These are phyloP conservation scores for Chaenocephalus aceratus DNA, from an alignment of 2,113 vertebrate genomes.

Conservation along the genomic window DNA sequence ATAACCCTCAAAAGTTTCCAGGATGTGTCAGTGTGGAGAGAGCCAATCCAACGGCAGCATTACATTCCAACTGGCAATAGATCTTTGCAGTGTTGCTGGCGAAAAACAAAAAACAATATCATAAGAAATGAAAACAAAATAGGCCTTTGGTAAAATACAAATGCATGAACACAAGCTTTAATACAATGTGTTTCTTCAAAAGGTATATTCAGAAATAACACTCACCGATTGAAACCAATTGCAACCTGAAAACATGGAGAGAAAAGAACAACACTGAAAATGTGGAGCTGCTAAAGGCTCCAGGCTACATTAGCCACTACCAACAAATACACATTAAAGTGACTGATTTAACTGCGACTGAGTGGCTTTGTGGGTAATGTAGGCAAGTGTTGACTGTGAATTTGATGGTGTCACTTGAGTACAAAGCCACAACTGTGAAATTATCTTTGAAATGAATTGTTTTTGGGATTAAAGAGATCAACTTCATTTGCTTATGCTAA, in stretches of 20 bases:
- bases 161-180: not conserved
- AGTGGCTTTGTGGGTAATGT: too few relatives aligned
- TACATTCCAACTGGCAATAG: not conserved
- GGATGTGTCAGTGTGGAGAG: not conserved
- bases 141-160: not conserved
- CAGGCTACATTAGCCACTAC: too few relatives aligned
- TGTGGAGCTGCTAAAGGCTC: too few relatives aligned
- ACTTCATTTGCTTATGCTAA: too few relatives aligned
- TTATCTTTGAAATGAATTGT: too few relatives aligned
- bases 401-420: too few relatives aligned
- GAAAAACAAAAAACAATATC: not conserved
- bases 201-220: not conserved
- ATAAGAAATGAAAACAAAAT: not conserved
- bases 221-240: accelerated
- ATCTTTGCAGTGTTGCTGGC: accelerated
- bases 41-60: not conserved
- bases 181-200: not conserved
- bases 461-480: too few relatives aligned
- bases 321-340: too few relatives aligned
- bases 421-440: too few relatives aligned
- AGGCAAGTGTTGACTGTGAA: too few relatives aligned
- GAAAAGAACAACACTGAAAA: too few relatives aligned
- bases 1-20: not conserved
- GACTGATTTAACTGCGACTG: too few relatives aligned
- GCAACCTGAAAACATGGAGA: slow-evolving; percentile 24